phyloP scores from a whole-genome alignment of 1,140 invertebrate species.

The Parasteatoda tepidariorum region DNA sequence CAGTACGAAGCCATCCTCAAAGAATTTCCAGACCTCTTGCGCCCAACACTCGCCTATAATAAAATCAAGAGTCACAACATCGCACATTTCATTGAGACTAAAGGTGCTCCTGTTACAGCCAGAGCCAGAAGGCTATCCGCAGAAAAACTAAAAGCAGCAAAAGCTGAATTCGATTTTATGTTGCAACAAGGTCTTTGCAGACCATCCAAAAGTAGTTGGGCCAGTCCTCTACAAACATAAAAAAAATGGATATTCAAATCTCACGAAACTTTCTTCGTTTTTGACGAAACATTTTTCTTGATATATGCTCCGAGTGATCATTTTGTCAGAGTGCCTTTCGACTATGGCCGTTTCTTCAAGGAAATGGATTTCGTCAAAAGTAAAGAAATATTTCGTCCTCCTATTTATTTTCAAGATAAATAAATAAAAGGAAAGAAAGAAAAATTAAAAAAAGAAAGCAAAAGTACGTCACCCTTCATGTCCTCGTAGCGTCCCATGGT shows the following conservation, averaged over 20 bases:
- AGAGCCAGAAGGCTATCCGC: conserved; percentile 36
- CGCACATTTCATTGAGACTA: conserved; percentile 54
- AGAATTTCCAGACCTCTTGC: conserved; percentile 1
- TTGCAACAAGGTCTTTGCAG: conserved; percentile 59
- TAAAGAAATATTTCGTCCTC: no score
- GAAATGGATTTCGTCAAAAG: no score
- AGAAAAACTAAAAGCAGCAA: conserved; percentile 34
- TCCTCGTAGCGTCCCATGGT: not conserved
- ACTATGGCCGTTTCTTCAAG: no score
- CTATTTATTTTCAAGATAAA: no score
- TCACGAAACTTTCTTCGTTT: no score
- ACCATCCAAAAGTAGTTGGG: not conserved
- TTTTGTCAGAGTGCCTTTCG: no score
- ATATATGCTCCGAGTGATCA: no score
- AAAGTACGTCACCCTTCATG: not conserved
- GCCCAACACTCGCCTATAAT: not conserved
- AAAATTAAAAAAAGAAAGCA: not conserved
- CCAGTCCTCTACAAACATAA: no score
- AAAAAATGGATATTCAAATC: no score
- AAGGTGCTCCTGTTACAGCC: conserved; percentile 26
- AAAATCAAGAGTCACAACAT: conserved; percentile 36
- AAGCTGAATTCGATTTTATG: conserved; percentile 38
- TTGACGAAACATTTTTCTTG: no score
- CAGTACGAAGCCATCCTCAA: conserved; percentile 18
- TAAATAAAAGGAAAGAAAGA: not conserved